Evolutionary conservation across 2,113 vertebrate genomes (phyloP).

Genomic region (Trochalopteron elliotii): DNA sequence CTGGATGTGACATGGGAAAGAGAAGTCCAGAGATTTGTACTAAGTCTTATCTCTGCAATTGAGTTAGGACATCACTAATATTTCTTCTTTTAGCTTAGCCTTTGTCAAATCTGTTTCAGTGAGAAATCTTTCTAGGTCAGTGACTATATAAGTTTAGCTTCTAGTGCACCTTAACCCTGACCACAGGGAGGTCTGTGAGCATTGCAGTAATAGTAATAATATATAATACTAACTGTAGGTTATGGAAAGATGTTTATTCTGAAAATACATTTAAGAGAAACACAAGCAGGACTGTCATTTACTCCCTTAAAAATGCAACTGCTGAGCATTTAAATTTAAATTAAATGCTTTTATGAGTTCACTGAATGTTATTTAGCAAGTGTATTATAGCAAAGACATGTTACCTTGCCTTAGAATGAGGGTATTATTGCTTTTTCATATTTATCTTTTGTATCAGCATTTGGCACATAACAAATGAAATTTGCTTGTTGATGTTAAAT

Average conservation of each 20-base stretch:
- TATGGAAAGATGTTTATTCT: slow-evolving; percentile 29
- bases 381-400: background rate
- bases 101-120: background rate
- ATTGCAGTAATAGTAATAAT: background rate
- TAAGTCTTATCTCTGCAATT: background rate
- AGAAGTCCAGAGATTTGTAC: background rate
- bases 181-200: background rate
- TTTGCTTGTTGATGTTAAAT: slow-evolving; percentile 65
- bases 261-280: slow-evolving; percentile 17
- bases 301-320: slow-evolving; percentile 33
- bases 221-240: background rate
- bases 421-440: slow-evolving; percentile 48
- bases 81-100: background rate
- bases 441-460: slow-evolving; percentile 59
- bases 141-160: background rate
- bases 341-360: slow-evolving; percentile 46
- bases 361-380: slow-evolving; percentile 58
- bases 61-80: background rate
- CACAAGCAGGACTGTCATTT: background rate
- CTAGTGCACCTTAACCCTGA: background rate
- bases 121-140: background rate
- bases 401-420: slow-evolving; percentile 46
- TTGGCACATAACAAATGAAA: slow-evolving; percentile 70
- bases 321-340: slow-evolving; percentile 55
- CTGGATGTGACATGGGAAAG: background rate